Percentiles rank a stretch among this genome's conserved stretches.
Evolutionary conservation across 2,797 vertebrate genomes (phyloP).

Genomic region (Myotis vivesi): DNA sequence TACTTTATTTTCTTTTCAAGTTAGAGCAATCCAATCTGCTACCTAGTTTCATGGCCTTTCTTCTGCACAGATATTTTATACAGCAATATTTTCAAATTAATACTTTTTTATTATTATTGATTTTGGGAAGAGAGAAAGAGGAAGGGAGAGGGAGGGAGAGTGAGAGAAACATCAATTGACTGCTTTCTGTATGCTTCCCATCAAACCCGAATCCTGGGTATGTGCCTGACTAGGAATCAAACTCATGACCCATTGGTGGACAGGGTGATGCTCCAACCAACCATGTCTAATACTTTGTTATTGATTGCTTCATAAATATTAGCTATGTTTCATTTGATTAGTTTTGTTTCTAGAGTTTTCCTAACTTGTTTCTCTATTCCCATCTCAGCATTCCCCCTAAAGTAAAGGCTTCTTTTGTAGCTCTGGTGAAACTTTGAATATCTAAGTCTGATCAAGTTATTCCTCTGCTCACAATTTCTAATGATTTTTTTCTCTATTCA

Average conservation of each 20-base stretch:
- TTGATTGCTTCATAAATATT: not conserved
- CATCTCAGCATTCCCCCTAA: fast-evolving
- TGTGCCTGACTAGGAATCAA: not conserved
- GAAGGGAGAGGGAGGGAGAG: not conserved
- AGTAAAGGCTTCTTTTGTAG: not conserved
- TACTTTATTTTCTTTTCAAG: constrained; percentile 3
- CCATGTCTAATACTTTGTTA: not conserved
- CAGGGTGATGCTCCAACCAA: not conserved
- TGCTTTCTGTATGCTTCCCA: not conserved
- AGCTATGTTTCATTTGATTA: not conserved
- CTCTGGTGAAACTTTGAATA: not conserved
- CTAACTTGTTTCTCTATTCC: not conserved
- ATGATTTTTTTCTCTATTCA: not conserved
- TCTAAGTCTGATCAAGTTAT: not conserved
- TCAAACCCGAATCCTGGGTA: not conserved
- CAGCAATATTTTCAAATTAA: not conserved
- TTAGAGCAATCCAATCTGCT: not conserved
- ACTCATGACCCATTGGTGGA: not conserved
- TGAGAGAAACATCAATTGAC: not conserved
- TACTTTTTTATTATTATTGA: not conserved
- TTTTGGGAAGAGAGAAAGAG: not conserved
- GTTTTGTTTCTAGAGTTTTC: not conserved
- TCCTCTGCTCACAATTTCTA: not conserved
- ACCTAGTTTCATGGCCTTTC: not conserved
- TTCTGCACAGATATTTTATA: not conserved